phyloP scores from a whole-genome alignment of 1,140 invertebrate genomes.

The Araneus ventricosus region DNA sequence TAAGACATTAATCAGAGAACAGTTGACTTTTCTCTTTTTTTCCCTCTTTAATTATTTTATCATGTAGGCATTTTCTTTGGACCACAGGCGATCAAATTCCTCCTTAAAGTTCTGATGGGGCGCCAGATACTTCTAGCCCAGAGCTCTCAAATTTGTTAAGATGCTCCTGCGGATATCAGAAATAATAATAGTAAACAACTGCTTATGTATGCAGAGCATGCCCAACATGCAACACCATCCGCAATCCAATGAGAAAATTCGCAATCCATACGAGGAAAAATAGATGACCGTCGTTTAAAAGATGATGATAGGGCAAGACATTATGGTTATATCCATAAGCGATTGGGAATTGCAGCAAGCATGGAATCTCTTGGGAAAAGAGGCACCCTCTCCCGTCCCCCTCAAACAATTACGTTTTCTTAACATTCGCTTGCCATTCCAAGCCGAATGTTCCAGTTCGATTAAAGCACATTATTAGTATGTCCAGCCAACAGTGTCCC shows the following conservation, averaged over 20 bases:
- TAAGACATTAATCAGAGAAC: too few species aligned
- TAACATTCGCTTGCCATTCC: slow-evolving; percentile 7
- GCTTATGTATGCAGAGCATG: neutral
- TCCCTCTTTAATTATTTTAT: too few species aligned
- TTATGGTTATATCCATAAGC: neutral
- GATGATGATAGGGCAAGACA: neutral
- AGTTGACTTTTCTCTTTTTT: too few species aligned
- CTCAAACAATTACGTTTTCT: neutral
- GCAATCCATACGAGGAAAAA: neutral
- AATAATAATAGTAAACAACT: too few species aligned
- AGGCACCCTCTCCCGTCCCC: neutral
- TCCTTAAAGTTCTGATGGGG: too few species aligned
- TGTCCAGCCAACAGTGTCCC: slow-evolving; percentile 20
- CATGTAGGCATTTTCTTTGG: too few species aligned
- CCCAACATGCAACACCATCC: neutral
- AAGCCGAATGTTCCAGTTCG: slow-evolving; percentile 8
- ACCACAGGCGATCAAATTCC: too few species aligned
- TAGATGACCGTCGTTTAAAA: neutral
- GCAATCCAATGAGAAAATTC: neutral
- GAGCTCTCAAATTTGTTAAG: too few species aligned
- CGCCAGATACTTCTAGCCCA: too few species aligned
- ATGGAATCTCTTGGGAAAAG: slow-evolving; percentile 18
- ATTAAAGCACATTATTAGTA: slow-evolving; percentile 4
- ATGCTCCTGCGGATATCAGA: too few species aligned
- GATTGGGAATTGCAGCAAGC: slow-evolving; percentile 13